A percentile compares a stretch with the other conserved stretches of the same genome.
Conservation (phyloP, 2,113 vertebrate species). For the Callionymus lyra region DNA sequence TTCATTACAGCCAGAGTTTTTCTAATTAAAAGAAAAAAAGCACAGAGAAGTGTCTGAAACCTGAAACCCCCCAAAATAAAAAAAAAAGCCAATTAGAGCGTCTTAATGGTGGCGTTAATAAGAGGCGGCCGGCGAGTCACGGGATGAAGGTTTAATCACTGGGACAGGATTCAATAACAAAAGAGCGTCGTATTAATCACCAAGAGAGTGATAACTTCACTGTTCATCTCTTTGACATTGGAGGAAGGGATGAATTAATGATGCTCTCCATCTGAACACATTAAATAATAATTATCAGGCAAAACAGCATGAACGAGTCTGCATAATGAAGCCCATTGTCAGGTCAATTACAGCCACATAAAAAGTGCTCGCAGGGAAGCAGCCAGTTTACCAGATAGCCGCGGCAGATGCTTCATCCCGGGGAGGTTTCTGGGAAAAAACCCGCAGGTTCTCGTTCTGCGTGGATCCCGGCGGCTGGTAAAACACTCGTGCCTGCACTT, state of each 20-base stretch:
- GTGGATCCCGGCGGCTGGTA: conserved; percentile 9
- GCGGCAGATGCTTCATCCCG: conserved; percentile 18
- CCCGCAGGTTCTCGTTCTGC: no score
- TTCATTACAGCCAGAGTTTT: conserved; percentile 63
- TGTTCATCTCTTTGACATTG: conserved; percentile 72
- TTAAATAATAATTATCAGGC: conserved; percentile 71
- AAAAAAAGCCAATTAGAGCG: conserved; percentile 61
- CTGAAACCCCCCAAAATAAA: conserved; percentile 44
- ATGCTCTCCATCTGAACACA: conserved; percentile 64
- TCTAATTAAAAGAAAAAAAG: conserved; percentile 69
- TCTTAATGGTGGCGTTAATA: conserved; percentile 66
- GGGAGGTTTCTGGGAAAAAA: neutral
- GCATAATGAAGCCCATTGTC: conserved; percentile 67
- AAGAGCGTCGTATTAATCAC: conserved; percentile 66
- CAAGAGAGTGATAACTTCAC: conserved; percentile 63
- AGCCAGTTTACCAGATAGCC: conserved; percentile 49
- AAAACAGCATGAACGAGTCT: conserved; percentile 68
- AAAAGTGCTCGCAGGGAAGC: conserved; percentile 57
- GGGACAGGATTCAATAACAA: conserved; percentile 72
- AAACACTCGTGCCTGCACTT: conserved; percentile 12
- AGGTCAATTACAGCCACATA: conserved; percentile 66
- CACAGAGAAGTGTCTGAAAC: conserved; percentile 64
- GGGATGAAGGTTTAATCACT: conserved; percentile 65
- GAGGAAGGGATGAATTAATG: conserved; percentile 69
- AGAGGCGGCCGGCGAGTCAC: conserved; percentile 59